Base-by-base conservation (phyloP, 2,797 vertebrate genomes). In the Xerus rutilus region DNA sequence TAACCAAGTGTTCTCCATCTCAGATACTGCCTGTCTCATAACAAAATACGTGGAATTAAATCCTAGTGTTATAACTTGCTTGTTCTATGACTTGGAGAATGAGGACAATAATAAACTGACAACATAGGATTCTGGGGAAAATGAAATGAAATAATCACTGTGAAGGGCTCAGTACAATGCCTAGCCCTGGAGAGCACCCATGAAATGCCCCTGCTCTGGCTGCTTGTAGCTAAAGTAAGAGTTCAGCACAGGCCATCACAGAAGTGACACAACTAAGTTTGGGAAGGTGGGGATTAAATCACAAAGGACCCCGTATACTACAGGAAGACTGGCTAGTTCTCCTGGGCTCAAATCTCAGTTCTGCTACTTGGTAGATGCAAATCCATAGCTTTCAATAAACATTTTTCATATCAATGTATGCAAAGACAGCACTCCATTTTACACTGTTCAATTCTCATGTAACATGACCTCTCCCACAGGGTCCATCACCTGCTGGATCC, bases 41-140 rank as follows among this genome's bases (percentile, higher is more conserved):
- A 35, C 15, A 77, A 95, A 94, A 84, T 25, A 87, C 2, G 49
- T 43, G 21, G 13, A 6, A 45, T 77, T 87, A 95, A 92, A 89
- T 43, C 3, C 45, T 62, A 64, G 10, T 6, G 23, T 70, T 32
- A 70, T 11, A 4, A 72, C 5, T 74, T 87, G 13, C 23, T 84
- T 6, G 12, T 10, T 62, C 43, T 64, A 67, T 59, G 39, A 77
- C 52, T 43, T 89, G 21, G 45, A 83, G 83, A 91, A 95, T 25
- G 45, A 39, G 13, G 23, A 59, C 39, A 92, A 52, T 23, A 78
- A 85, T 35, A 76, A 91, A 65, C 23, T 0, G 25, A 43, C 14
- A 45, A 54, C 32, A 62, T 0, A 91, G 57, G 28, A 65, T 20
- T 59, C 43, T 15, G 3, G 52, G 65, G 73, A 85, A 45, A 72